Evolutionary conservation across 2,888 invertebrate genomes (phyloP).

Genomic region (Phrixothrix hirtus): DNA sequence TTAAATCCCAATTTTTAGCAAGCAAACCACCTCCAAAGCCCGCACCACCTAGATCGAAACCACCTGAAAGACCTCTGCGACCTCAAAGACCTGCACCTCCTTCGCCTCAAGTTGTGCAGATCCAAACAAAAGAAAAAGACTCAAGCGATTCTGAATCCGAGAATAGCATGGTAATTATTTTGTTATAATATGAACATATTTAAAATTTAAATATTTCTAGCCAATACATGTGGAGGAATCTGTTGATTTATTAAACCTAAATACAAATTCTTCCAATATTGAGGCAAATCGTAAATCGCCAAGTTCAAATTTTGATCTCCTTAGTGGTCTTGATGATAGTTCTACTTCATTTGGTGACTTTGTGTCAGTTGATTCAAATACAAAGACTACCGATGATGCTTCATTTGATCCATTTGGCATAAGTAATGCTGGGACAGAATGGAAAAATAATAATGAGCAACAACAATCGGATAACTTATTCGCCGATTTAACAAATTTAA

Average conservation of each 20-base stretch:
- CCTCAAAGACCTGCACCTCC: constrained; percentile 53
- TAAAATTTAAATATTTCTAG: too few species aligned
- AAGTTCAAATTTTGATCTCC: constrained; percentile 64
- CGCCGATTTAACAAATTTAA: constrained; percentile 64
- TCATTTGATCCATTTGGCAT: constrained; percentile 71
- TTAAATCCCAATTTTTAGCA: constrained; percentile 46
- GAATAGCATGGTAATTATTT: too few species aligned
- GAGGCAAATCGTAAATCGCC: constrained; percentile 46
- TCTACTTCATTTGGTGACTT: constrained; percentile 58
- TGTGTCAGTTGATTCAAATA: constrained; percentile 38
- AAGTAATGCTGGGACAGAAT: constrained; percentile 27
- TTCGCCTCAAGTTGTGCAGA: constrained; percentile 37
- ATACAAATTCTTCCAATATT: constrained; percentile 36
- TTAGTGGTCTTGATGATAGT: constrained; percentile 57
- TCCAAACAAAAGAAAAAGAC: constrained; percentile 38
- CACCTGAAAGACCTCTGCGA: constrained; percentile 37
- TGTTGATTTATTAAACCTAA: constrained; percentile 64
- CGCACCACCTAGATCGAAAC: constrained; percentile 37
- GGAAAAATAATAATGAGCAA: too few species aligned
- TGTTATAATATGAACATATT: too few species aligned
- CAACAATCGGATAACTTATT: constrained; percentile 69
- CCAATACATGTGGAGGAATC: constrained; percentile 57
- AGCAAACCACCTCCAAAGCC: constrained; percentile 53
- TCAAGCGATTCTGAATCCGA: constrained; percentile 45
- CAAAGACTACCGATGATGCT: constrained; percentile 37